Percentiles rank a stretch among this genome's conserved stretches.
Conservation (phyloP, 2,888 invertebrate species). For the Aphidius colemani region DNA sequence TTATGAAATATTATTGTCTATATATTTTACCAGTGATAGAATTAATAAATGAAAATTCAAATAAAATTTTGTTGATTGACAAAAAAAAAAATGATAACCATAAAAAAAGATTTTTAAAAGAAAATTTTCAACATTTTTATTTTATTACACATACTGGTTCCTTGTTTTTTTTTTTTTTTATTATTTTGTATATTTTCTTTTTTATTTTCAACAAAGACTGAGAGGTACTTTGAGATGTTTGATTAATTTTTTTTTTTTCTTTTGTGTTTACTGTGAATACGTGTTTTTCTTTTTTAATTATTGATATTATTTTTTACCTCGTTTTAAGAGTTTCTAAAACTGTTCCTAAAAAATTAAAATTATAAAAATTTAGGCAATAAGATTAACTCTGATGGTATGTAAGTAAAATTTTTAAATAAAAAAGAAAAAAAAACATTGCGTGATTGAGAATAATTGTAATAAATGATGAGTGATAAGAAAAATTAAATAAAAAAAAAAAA, state of each 20-base stretch:
- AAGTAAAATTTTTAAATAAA: conserved; percentile 35
- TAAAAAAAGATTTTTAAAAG: conserved; percentile 3
- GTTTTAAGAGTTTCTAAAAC: conserved; percentile 51
- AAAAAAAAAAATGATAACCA: too few species aligned
- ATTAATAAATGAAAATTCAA: not conserved
- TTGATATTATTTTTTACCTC: conserved; percentile 33
- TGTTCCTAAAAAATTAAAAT: conserved; percentile 31
- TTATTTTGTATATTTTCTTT: conserved; percentile 8
- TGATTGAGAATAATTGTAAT: conserved; percentile 25
- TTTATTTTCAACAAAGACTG: conserved; percentile 14
- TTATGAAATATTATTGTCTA: too few species aligned
- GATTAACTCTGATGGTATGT: conserved; percentile 19
- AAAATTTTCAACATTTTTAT: conserved; percentile 42
- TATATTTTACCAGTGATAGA: too few species aligned
- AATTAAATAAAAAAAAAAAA: conserved; percentile 41
- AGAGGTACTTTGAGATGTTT: conserved; percentile 22
- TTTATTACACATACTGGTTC: conserved; percentile 54
- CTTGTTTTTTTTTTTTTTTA: conserved; percentile 17
- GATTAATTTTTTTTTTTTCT: conserved; percentile 15
- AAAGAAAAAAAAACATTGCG: conserved; percentile 42
- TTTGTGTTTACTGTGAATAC: conserved; percentile 17
- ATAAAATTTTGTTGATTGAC: conserved; percentile 17
- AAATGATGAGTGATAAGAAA: conserved; percentile 26
- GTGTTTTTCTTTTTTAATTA: conserved; percentile 18
- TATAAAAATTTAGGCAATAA: conserved; percentile 42